Evolutionary conservation across 1,140 invertebrate species (phyloP).

Genomic region (Sipha flava): DNA sequence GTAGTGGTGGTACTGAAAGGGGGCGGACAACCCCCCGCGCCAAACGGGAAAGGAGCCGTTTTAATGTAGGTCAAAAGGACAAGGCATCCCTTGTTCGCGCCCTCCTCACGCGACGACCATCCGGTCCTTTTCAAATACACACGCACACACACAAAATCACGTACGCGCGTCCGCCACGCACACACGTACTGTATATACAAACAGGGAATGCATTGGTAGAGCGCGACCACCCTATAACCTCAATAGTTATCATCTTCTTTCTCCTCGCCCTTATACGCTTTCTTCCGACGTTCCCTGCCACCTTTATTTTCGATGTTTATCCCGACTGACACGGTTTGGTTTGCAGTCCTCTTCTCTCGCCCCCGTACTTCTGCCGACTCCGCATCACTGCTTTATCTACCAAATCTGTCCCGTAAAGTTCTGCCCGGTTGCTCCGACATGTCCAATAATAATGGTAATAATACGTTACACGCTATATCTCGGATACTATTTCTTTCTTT

Average conservation of each 20-base stretch:
- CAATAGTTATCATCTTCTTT: background rate
- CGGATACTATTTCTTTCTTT: background rate
- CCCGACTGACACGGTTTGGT: background rate
- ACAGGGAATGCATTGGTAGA: background rate
- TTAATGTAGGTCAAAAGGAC: slow-evolving; percentile 26
- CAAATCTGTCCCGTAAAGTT: background rate
- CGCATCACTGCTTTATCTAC: background rate
- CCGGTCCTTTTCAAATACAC: background rate
- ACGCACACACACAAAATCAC: background rate
- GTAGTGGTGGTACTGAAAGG: background rate
- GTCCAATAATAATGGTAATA: background rate
- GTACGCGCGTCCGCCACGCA: too few species aligned
- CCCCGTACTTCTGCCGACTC: background rate
- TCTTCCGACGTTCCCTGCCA: background rate
- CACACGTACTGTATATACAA: background rate
- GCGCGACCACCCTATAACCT: slow-evolving; percentile 13
- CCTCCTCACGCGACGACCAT: too few species aligned
- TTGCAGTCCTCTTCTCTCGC: background rate
- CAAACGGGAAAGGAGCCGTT: background rate
- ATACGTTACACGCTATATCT: background rate
- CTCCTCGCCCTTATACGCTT: background rate
- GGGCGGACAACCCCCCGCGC: background rate
- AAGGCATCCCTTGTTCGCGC: background rate
- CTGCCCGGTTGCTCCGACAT: background rate
- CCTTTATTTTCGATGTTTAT: slow-evolving; percentile 4